These are phyloP conservation scores for Poecilia velifera DNA, from an alignment of 2,797 vertebrate species.

Conservation along the genomic window DNA sequence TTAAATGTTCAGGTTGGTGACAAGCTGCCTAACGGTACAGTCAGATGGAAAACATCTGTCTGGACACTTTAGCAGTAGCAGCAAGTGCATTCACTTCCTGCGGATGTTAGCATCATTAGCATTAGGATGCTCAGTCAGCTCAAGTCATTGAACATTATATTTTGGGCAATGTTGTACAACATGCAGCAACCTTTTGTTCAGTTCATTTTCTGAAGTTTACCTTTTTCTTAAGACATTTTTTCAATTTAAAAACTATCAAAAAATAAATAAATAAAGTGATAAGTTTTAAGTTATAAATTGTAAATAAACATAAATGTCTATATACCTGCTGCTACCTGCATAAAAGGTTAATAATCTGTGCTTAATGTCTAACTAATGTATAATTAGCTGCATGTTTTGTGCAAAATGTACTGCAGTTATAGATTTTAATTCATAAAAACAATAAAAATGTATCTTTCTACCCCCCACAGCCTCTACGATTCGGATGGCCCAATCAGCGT, in stretches of 20 bases:
- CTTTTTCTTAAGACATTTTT: neutral
- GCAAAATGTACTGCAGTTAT: neutral
- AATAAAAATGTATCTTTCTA: constrained; percentile 1
- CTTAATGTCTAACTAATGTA: neutral
- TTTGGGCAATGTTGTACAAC: neutral
- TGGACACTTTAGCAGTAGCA: neutral
- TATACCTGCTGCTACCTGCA: neutral
- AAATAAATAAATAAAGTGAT: neutral
- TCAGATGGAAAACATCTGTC: neutral
- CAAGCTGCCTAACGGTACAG: neutral
- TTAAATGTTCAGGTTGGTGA: too few species aligned
- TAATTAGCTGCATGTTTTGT: too few species aligned
- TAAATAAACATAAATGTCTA: neutral
- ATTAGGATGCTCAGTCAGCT: neutral
- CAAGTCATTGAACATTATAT: neutral
- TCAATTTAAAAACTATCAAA: neutral
- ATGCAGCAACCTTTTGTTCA: neutral
- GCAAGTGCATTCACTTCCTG: neutral
- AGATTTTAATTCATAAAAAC: neutral
- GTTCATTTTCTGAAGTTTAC: neutral
- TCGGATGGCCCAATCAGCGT: constrained; percentile 9
- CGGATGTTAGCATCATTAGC: neutral
- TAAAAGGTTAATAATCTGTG: neutral
- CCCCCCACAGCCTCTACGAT: constrained; percentile 1
- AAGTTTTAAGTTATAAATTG: neutral